Evolutionary conservation across 2,888 invertebrate genomes (phyloP), one percentile per base, ranked within the genome.

Genomic region (Habrosyne pyritoides): DNA sequence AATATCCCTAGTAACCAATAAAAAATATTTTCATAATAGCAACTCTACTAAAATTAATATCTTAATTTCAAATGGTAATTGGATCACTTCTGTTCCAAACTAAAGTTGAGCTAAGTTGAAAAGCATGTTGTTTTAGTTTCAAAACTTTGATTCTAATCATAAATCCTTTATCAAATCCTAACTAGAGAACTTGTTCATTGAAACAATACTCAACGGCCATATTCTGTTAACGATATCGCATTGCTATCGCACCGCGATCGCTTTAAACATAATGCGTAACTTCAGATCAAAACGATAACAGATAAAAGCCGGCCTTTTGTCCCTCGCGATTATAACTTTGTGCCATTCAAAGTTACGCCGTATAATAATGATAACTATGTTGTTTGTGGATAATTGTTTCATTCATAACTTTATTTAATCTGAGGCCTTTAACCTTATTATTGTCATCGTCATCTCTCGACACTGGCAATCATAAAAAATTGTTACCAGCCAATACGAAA

Each of bases 191-290:
- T 42, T 42, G 42, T 42, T 18, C 14, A 42, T 18, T 42, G 6
- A 42, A 42, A 42, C 42, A 42, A 36, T 42, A 42, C 42, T 42
- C 42, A 55, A 55, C 64, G 62, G 55, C 71, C 59, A 70, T 67
- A 42, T 42, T 18, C 18, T 18, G 42, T 18, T 14, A 42, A 42
- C 42, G n/a, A 42, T 42, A 42, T 42, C 42, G 18, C 42, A 42
- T 18, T 8, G 42, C 14, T 42, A 42, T 42, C 33, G 33, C n/a
- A 33, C 33, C 33, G 33, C 33, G n/a, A 33, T 33, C 33, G n/a
- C 33, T 42, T 42, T 42, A 42, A 42, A 42, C 42, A 42, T 42
- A 18, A 42, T 42, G 18, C 42, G 18, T n/a, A 18, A 14, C 42
- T 18, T 30, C 28, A 50, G 14, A 50, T 30, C 21, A 14, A 28